phyloP scores from a whole-genome alignment of 2,113 vertebrate genomes.

The Trichechus manatus region DNA sequence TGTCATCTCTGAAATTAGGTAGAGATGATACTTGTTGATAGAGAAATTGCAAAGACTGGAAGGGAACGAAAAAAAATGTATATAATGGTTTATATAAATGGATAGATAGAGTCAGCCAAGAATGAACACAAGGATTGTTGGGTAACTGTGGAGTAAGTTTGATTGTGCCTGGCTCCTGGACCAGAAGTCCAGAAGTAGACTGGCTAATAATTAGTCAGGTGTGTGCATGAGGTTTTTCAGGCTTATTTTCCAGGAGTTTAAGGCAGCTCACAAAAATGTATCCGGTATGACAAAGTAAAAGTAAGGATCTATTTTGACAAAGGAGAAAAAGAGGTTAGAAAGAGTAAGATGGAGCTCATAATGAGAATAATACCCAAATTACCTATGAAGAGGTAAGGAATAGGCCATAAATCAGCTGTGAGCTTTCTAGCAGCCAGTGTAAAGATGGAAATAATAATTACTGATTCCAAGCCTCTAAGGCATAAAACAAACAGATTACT shows the following conservation, averaged over 20 bases:
- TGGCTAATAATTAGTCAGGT: slow-evolving; percentile 16
- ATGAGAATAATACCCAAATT: not conserved
- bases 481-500: slow-evolving; percentile 10
- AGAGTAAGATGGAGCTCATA: not conserved
- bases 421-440: not conserved
- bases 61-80: not conserved
- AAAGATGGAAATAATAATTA: not conserved
- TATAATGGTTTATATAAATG: not conserved
- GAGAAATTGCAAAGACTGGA: not conserved
- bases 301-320: not conserved
- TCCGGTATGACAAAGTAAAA: not conserved
- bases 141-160: not conserved
- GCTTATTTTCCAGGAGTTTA: slow-evolving; percentile 9
- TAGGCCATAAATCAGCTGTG: not conserved
- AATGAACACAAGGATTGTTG: not conserved
- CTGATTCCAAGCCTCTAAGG: not conserved
- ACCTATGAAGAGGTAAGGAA: not conserved
- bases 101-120: not conserved
- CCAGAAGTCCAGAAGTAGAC: not conserved
- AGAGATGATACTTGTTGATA: not conserved
- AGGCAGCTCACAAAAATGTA: slow-evolving; percentile 12
- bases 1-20: not conserved
- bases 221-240: not conserved
- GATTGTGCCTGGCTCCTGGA: not conserved
- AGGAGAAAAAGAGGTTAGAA: slow-evolving; percentile 5